These are phyloP conservation scores for Galbula dea DNA, from an alignment of 2,113 vertebrate genomes.

Conservation along the genomic window DNA sequence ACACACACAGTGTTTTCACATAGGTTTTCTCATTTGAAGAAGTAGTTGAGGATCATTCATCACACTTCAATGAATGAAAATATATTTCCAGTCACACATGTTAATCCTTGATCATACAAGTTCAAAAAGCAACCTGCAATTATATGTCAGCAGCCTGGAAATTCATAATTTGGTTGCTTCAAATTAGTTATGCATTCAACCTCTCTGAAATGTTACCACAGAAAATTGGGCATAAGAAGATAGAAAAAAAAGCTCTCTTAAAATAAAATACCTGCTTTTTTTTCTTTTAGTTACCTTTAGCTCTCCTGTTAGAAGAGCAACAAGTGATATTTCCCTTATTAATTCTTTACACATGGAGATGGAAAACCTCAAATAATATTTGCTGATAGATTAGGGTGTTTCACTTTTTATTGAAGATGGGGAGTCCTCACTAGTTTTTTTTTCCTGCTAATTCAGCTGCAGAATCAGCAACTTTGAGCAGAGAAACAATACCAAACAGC, in stretches of 20 bases:
- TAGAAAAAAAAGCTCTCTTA: neutral
- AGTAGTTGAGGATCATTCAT: neutral
- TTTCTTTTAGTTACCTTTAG: neutral
- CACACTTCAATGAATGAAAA: conserved; percentile 7
- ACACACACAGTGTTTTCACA: neutral
- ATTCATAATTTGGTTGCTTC: neutral
- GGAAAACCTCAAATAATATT: neutral
- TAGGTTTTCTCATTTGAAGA: neutral
- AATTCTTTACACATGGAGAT: neutral
- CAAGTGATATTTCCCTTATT: neutral
- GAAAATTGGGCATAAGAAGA: neutral
- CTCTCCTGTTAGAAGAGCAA: neutral
- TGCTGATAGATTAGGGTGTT: neutral
- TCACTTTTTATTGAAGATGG: neutral
- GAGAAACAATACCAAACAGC: neutral
- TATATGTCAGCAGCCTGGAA: neutral
- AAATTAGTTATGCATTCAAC: neutral
- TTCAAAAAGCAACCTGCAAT: conserved; percentile 12
- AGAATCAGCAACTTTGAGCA: neutral
- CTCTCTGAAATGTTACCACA: neutral
- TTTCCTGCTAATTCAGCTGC: neutral
- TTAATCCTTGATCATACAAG: neutral
- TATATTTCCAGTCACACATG: neutral
- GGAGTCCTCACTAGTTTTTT: neutral
- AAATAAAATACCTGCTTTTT: neutral